phyloP scores from a whole-genome alignment of 2,888 invertebrate genomes.

The Ariolimax columbianus region DNA sequence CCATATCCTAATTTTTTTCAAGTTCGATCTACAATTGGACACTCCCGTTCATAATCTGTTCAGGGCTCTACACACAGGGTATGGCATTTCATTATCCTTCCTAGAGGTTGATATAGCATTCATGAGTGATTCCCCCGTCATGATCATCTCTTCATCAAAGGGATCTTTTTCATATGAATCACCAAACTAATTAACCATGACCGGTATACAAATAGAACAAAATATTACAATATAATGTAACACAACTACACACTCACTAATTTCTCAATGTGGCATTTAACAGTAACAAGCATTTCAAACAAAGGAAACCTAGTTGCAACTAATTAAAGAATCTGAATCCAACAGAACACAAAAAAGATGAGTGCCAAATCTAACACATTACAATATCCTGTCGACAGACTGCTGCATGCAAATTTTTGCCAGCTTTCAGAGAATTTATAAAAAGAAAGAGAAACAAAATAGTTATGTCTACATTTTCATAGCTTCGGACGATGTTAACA shows the following conservation, averaged over 20 bases:
- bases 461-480: no score
- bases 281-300: not conserved
- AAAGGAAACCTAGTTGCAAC: not conserved
- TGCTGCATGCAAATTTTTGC: not conserved
- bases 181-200: not conserved
- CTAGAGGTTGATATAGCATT: no score
- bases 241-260: not conserved
- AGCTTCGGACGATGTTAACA: no score
- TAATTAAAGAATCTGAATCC: not conserved
- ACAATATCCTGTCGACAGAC: not conserved
- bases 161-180: no score
- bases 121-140: no score
- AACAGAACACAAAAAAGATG: not conserved
- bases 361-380: not conserved
- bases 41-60: no score
- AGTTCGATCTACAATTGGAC: no score
- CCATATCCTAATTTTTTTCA: no score
- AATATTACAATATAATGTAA: not conserved
- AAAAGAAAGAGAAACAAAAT: no score
- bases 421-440: not conserved
- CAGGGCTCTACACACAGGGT: no score
- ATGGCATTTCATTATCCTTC: no score
- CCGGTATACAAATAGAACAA: not conserved
- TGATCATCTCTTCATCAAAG: no score
- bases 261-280: not conserved